Evolutionary conservation across 2,888 invertebrate species (phyloP).

Genomic region (Napeogenes inachia): DNA sequence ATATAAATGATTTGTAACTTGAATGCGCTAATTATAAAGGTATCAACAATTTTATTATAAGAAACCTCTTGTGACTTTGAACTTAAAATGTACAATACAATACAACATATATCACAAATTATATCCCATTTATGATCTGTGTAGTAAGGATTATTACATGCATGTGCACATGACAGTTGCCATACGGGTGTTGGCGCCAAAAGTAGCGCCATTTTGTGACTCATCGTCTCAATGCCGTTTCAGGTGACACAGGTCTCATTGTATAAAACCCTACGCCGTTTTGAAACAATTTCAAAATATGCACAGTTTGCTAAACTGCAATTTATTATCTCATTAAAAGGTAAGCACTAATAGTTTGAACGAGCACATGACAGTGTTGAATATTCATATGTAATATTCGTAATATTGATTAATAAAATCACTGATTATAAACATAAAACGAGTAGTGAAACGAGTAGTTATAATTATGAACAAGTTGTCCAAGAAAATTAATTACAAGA

Average conservation of each 20-base stretch:
- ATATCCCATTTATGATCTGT: not conserved
- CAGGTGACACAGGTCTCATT: slow-evolving; percentile 25
- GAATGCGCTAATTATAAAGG: no score
- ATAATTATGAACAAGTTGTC: not conserved
- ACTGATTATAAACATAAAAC: no score
- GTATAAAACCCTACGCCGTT: slow-evolving; percentile 15
- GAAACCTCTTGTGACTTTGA: no score
- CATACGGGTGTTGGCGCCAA: slow-evolving; percentile 20
- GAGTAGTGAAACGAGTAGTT: no score
- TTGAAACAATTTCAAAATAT: not conserved
- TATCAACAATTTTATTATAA: no score
- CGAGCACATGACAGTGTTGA: not conserved
- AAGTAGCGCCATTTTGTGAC: slow-evolving; percentile 24
- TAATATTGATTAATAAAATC: no score
- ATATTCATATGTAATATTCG: not conserved
- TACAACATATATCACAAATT: not conserved
- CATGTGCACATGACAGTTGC: slow-evolving; percentile 17
- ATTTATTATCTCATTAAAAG: not conserved
- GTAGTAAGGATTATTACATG: slow-evolving; percentile 2
- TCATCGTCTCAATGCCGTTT: slow-evolving; percentile 28
- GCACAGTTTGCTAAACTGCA: not conserved
- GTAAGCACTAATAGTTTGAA: not conserved
- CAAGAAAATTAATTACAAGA: not conserved
- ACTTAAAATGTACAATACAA: no score
- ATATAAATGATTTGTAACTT: no score